Base-by-base conservation (phyloP, 1,140 invertebrate species). In the Trichonephila inaurata region DNA sequence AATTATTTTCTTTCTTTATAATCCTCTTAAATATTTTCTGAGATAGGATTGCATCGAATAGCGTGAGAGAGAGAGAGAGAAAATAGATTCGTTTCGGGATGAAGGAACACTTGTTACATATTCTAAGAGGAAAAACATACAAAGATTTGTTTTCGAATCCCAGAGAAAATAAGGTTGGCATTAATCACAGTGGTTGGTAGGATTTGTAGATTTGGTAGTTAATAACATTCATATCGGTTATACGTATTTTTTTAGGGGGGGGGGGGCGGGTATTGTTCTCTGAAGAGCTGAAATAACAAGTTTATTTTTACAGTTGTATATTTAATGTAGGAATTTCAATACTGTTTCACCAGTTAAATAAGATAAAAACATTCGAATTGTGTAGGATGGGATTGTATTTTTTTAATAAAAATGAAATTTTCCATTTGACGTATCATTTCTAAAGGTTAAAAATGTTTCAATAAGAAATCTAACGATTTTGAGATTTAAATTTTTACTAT, bases 1-100 rank as follows among this genome's bases (percentile, higher is more conserved):
- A 85, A 85, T 85, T 85, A 85, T 85, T 85, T 85, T 85, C 83
- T 77, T 77, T 77, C 82, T 18, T 21, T 18, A n/a, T 85, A 85
- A 85, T 85, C 83, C 83, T 51, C 21, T 85, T 85, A 85, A 85
- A 85, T n/a, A 77, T 77, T 77, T 77, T 33, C 72, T 61, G 24
- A 19, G 83, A 61, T 60, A n/a, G 7, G 16, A 77, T 14, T 77
- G 51, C 83, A 58, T 40, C 33, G 33, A 83, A 24, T 4, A 12
- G 12, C n/a, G 10, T 18, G 16, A 51, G 10, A 21, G 61, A 62
- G 10, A 21, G 61, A 62, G 61, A 21, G 66, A 24, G 81, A 83
- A 83, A 83, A 83, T 24, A 21, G 24, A 85, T 51, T 85, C 14
- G n/a, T 58, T 85, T 58, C 12, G 21, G 10, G 82, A 14, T 14